Evolutionary conservation across 2,797 vertebrate species (phyloP).

Genomic region (Catostomus latipinnis): DNA sequence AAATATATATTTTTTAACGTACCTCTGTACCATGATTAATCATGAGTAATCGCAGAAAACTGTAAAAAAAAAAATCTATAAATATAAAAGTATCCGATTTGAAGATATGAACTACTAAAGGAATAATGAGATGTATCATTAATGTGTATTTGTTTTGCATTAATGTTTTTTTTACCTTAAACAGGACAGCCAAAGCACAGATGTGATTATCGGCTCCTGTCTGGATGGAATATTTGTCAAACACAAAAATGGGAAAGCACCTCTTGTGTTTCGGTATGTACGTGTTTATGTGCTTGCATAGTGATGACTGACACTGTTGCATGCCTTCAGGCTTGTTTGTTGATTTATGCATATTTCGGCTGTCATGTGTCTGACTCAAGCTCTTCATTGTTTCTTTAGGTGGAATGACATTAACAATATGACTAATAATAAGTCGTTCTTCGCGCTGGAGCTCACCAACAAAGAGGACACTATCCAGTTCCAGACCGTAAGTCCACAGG

Average conservation of each 20-base stretch:
- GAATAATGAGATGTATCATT: neutral
- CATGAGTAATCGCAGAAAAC: too few relatives aligned
- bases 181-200: constrained; percentile 93
- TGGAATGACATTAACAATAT: constrained; percentile 99
- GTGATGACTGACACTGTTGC: neutral
- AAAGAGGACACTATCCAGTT: constrained; percentile 98
- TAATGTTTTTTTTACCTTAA: neutral
- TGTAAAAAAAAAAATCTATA: too few relatives aligned
- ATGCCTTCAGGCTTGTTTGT: neutral
- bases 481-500: constrained; percentile 89
- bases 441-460: constrained; percentile 90
- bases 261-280: constrained; percentile 89
- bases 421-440: constrained; percentile 98
- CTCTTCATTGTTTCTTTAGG: constrained; percentile 76
- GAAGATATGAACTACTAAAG: too few relatives aligned
- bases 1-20: too few relatives aligned
- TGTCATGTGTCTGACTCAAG: constrained; percentile 40
- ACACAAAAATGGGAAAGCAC: constrained; percentile 90
- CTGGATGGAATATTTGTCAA: constrained; percentile 97
- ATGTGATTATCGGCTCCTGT: constrained; percentile 91
- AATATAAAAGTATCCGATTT: too few relatives aligned
- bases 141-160: neutral
- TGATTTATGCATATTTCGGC: neutral
- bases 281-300: neutral
- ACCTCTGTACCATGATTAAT: too few relatives aligned